Conservation (phyloP, 2,797 vertebrate genomes). For the Microctenopoma steveboyesi region DNA sequence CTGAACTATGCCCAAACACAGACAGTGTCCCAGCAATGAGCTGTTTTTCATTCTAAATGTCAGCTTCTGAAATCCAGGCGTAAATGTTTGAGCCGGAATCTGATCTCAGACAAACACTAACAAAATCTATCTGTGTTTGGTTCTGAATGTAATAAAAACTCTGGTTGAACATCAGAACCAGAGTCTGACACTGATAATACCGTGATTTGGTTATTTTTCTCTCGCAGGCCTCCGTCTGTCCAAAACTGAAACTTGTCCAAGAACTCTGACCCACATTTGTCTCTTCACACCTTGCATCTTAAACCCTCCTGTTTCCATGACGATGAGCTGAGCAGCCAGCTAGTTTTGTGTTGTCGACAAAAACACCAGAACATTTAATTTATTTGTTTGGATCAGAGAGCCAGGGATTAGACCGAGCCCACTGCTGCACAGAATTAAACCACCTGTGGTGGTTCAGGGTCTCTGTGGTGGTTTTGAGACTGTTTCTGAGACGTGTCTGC, state of each 20-base stretch:
- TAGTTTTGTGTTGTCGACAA: constrained; percentile 4
- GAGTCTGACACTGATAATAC: too few relatives aligned
- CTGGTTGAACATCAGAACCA: too few relatives aligned
- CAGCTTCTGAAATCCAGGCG: too few relatives aligned
- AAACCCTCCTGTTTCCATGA: constrained; percentile 13
- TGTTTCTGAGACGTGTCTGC: background rate
- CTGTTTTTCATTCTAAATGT: too few relatives aligned
- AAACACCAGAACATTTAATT: constrained; percentile 7
- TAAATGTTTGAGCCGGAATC: too few relatives aligned
- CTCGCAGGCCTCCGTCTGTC: background rate
- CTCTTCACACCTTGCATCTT: background rate
- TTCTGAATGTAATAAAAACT: too few relatives aligned
- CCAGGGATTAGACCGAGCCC: constrained; percentile 3
- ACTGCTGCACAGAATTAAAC: background rate
- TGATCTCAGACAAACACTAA: too few relatives aligned
- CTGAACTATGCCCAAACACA: too few relatives aligned
- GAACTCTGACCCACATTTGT: background rate
- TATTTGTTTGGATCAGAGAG: background rate
- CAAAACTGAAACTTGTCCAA: too few relatives aligned
- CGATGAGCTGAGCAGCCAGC: constrained; percentile 1
- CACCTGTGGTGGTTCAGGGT: background rate
- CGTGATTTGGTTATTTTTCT: too few relatives aligned
- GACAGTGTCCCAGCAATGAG: too few relatives aligned
- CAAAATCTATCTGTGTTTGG: too few relatives aligned
- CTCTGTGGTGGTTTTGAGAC: background rate